Evolutionary conservation across 2,797 vertebrate species (phyloP).

Genomic region (Podarcis siculus): DNA sequence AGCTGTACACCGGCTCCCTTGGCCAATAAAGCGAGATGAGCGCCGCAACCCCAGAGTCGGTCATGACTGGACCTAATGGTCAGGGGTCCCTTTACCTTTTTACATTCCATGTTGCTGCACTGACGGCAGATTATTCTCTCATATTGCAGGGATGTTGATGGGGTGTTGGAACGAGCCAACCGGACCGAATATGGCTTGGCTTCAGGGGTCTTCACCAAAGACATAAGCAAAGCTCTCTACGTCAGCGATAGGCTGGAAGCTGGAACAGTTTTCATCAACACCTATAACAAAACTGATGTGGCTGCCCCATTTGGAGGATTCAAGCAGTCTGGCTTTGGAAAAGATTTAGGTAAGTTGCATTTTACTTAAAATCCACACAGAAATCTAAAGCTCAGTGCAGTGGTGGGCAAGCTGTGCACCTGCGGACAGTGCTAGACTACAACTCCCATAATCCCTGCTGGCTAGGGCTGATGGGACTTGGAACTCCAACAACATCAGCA

Average conservation of each 20-base stretch:
- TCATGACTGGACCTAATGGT: too few relatives aligned
- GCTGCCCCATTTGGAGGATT: conserved; percentile 84
- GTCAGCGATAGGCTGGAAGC: conserved; percentile 82
- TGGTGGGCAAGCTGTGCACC: too few relatives aligned
- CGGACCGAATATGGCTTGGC: conserved; percentile 83
- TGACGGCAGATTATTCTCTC: conserved; percentile 16
- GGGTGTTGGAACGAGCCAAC: conserved; percentile 80
- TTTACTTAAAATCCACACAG: not conserved
- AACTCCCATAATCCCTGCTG: too few relatives aligned
- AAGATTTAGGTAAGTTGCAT: conserved; percentile 79
- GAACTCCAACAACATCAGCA: too few relatives aligned
- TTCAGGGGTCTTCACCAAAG: conserved; percentile 83
- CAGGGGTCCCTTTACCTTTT: too few relatives aligned
- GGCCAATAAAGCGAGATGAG: too few relatives aligned
- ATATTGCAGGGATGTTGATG: conserved; percentile 78
- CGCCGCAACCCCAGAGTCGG: too few relatives aligned
- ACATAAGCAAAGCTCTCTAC: conserved; percentile 83
- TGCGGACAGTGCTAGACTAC: too few relatives aligned
- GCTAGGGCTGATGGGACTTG: too few relatives aligned
- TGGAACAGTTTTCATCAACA: conserved; percentile 85
- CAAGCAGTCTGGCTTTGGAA: conserved; percentile 84
- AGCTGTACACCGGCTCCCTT: too few relatives aligned
- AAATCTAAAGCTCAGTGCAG: not conserved
- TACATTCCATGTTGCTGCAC: not conserved
- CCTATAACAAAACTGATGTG: conserved; percentile 86